phyloP scores from a whole-genome alignment of 2,888 invertebrate species.

The Endomychus coccineus region DNA sequence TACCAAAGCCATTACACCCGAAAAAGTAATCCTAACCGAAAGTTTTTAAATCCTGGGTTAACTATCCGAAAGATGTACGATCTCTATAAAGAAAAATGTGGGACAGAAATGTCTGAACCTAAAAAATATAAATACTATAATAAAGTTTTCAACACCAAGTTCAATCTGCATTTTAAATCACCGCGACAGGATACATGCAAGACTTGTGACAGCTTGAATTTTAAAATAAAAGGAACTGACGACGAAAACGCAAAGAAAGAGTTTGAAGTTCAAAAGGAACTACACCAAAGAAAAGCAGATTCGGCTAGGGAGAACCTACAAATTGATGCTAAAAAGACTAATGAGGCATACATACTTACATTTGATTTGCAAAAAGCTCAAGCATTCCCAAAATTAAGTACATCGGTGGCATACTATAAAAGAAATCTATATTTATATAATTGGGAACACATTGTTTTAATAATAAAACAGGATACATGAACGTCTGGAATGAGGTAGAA shows the following conservation, averaged over 20 bases:
- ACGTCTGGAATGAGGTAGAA: slow-evolving; percentile 28
- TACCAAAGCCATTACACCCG: slow-evolving; percentile 27
- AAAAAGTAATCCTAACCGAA: slow-evolving; percentile 24
- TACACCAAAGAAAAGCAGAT: slow-evolving; percentile 21
- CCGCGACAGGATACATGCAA: slow-evolving; percentile 18
- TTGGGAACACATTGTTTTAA: slow-evolving; percentile 27
- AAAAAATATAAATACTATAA: slow-evolving; percentile 20
- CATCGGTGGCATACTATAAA: slow-evolving; percentile 21
- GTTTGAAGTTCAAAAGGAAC: slow-evolving; percentile 16
- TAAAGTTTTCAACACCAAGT: slow-evolving; percentile 18
- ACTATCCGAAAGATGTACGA: slow-evolving; percentile 20
- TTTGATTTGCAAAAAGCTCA: slow-evolving; percentile 8
- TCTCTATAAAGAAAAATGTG: slow-evolving; percentile 22
- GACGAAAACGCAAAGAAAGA: slow-evolving; percentile 15
- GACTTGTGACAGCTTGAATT: slow-evolving; percentile 18
- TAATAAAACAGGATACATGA: slow-evolving; percentile 25
- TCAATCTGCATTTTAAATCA: slow-evolving; percentile 19
- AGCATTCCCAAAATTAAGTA: slow-evolving; percentile 3
- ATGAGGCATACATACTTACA: slow-evolving; percentile 21
- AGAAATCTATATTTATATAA: slow-evolving; percentile 29
- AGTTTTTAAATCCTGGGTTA: slow-evolving; percentile 22
- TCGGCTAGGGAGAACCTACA: slow-evolving; percentile 21
- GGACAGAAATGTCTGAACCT: too few relatives aligned
- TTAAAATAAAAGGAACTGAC: slow-evolving; percentile 17
- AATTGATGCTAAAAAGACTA: slow-evolving; percentile 19